phyloP scores from a whole-genome alignment of 1,140 invertebrate species.

The Drosophila melanogaster region Release_6_plus_ISO1_MT NT_033779.5:19637501-19638000 shows the following conservation, averaged over 20 bases:
- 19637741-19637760: too few species aligned
- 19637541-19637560: conserved; percentile 25
- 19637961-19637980: conserved; percentile 6
- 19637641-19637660: conserved; percentile 63
- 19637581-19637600: conserved; percentile 35
- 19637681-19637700: background rate
- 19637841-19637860: too few species aligned
- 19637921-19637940: conserved; percentile 2
- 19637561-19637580: conserved; percentile 8
- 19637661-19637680: conserved; percentile 63
- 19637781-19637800: too few species aligned
- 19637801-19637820: too few species aligned
- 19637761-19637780: too few species aligned
- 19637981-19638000: conserved; percentile 66
- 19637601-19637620: conserved; percentile 80
- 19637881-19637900: too few species aligned
- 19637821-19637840: too few species aligned
- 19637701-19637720: conserved; percentile 1
- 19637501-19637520: conserved; percentile 12
- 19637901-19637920: conserved; percentile 7
- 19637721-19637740: background rate
- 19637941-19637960: conserved; percentile 28
- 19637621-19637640: conserved; percentile 82
- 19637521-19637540: conserved; percentile 44
- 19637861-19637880: too few species aligned